Evolutionary conservation across 2,113 vertebrate species (phyloP).

Genomic region (Phaethornis superciliosus): DNA sequence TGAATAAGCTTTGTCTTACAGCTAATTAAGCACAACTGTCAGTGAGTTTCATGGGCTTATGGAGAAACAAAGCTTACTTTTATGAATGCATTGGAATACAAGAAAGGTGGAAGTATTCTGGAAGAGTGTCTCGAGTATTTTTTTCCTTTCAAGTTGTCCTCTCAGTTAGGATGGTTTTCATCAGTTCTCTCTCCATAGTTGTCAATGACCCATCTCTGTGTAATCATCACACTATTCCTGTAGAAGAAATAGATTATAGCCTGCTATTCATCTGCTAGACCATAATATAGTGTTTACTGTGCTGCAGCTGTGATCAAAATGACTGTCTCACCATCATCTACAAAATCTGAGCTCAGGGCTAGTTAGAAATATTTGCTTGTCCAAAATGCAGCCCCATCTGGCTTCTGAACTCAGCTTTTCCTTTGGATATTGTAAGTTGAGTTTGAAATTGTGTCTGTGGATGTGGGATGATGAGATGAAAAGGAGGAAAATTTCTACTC

Average conservation of each 20-base stretch:
- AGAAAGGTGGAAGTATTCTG: neutral
- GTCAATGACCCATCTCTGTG: neutral
- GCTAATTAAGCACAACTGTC: conserved; percentile 47
- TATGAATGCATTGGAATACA: neutral
- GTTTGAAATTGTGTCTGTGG: neutral
- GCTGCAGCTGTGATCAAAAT: conserved; percentile 38
- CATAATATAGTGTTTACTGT: neutral
- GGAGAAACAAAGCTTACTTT: conserved; percentile 15
- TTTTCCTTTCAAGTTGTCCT: neutral
- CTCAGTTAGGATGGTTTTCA: neutral
- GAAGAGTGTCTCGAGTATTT: neutral
- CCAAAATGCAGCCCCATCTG: neutral
- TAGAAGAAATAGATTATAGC: neutral
- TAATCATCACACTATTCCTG: neutral
- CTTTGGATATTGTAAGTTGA: neutral
- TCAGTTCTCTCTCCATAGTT: neutral
- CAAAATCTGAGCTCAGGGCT: conserved; percentile 10
- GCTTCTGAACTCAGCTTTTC: neutral
- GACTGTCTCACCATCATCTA: neutral
- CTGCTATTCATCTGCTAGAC: neutral
- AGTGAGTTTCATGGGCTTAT: conserved; percentile 1
- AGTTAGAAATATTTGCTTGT: neutral
- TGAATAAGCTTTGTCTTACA: conserved; percentile 50
- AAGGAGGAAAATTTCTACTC: neutral
- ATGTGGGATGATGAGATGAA: neutral